Evolutionary conservation across 2,113 vertebrate genomes (phyloP).

Genomic region (Scalopus aquaticus): DNA sequence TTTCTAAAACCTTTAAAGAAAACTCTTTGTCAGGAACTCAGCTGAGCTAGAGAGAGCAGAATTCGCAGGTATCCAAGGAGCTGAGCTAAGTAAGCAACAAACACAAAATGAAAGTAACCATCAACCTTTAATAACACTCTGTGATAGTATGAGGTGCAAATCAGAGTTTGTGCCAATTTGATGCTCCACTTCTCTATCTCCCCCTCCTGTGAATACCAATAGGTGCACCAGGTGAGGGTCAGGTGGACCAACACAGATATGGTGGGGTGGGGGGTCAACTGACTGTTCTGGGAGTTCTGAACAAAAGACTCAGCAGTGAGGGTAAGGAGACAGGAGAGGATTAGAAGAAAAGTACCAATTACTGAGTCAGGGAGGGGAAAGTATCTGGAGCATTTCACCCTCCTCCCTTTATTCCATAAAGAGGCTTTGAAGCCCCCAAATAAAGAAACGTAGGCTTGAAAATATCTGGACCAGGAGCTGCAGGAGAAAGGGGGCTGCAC

Average conservation of each 20-base stretch:
- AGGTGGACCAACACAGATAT: no score
- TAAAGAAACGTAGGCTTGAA: not conserved
- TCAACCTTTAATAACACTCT: not conserved
- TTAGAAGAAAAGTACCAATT: not conserved
- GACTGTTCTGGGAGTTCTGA: not conserved
- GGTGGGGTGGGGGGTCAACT: not conserved
- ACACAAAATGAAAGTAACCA: not conserved
- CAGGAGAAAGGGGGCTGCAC: not conserved
- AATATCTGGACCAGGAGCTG: no score
- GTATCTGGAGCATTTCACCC: not conserved
- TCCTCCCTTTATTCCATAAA: no score
- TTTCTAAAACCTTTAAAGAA: not conserved
- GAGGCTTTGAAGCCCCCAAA: not conserved
- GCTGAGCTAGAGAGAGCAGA: not conserved
- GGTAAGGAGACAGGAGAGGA: not conserved
- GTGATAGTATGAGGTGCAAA: no score
- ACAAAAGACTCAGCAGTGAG: not conserved
- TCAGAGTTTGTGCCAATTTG: not conserved
- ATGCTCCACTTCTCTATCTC: not conserved
- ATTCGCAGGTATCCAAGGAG: not conserved
- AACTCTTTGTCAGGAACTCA: not conserved
- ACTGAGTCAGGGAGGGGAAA: not conserved
- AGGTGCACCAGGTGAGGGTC: not conserved
- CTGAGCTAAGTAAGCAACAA: not conserved
- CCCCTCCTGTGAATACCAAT: not conserved